Conservation (phyloP, 53 echinoderm and acorn worm species). For the Temnopleurus reevesii region DNA sequence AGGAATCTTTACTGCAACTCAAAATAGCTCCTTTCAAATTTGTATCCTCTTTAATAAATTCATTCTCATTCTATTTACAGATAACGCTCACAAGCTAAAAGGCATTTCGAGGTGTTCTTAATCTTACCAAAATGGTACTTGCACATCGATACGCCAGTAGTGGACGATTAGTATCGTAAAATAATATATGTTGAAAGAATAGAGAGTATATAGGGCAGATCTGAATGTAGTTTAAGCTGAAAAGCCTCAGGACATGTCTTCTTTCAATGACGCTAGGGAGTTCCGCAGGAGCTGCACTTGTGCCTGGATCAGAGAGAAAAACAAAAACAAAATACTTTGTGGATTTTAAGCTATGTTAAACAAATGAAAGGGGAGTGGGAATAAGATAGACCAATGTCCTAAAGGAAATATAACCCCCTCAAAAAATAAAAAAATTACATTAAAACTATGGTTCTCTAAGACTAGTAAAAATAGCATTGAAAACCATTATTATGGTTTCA, state of each 20-base stretch:
- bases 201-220: slow-evolving; percentile 15
- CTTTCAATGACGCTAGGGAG: slow-evolving; percentile 79
- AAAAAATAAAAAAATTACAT: too few species aligned
- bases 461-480: too few species aligned
- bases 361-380: too few species aligned
- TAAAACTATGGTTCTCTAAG: too few species aligned
- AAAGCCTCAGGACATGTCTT: slow-evolving; percentile 64
- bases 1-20: not conserved
- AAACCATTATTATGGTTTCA: too few species aligned
- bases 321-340: too few species aligned
- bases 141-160: slow-evolving; percentile 11
- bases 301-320: slow-evolving; percentile 67
- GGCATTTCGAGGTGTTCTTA: slow-evolving; percentile 51
- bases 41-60: slow-evolving; percentile 18
- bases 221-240: not conserved
- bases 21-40: not conserved
- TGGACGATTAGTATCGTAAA: slow-evolving; percentile 6
- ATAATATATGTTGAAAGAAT: slow-evolving; percentile 45
- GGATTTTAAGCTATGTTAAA: too few species aligned
- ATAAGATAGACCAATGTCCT: too few species aligned
- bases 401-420: too few species aligned
- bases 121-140: not conserved
- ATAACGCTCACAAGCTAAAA: slow-evolving; percentile 48
- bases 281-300: slow-evolving; percentile 93
- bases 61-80: slow-evolving; percentile 44